These are phyloP conservation scores for Erpetoichthys calabaricus DNA, from an alignment of 2,797 vertebrate genomes.

Conservation along the genomic window DNA sequence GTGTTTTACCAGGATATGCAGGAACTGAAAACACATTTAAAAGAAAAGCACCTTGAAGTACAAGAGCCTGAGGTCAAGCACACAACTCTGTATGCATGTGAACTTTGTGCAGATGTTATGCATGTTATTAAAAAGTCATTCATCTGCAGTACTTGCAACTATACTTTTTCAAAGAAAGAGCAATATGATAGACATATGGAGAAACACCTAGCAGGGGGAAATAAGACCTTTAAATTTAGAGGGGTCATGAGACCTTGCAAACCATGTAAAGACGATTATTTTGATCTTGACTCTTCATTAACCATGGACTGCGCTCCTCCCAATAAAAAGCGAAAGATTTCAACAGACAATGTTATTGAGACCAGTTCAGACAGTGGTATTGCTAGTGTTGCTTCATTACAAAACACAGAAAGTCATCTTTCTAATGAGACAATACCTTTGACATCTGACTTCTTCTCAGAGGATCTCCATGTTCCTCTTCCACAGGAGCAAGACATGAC, in stretches of 20 bases:
- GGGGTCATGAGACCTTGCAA: conserved; percentile 68
- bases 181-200: conserved; percentile 97
- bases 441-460: conserved; percentile 33
- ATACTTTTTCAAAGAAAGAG: conserved; percentile 96
- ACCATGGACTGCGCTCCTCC: conserved; percentile 29
- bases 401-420: conserved; percentile 27
- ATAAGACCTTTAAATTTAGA: conserved; percentile 76
- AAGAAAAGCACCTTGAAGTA: conserved; percentile 57
- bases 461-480: conserved; percentile 25
- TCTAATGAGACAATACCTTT: conserved; percentile 32
- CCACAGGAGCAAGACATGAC: conserved; percentile 30
- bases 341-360: conserved; percentile 31
- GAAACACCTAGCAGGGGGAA: conserved; percentile 74
- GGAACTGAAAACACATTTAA: conserved; percentile 77
- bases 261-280: conserved; percentile 39
- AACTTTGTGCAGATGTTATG: conserved; percentile 93
- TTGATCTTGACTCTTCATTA: conserved; percentile 19
- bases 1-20: conserved; percentile 74
- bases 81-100: conserved; percentile 84
- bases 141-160: conserved; percentile 96
- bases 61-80: conserved; percentile 78
- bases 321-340: conserved; percentile 58
- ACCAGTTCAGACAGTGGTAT: conserved; percentile 39
- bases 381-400: conserved; percentile 27
- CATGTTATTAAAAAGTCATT: conserved; percentile 92